Base-by-base conservation (phyloP, 2,797 vertebrate genomes). In the Lophius americanus region DNA sequence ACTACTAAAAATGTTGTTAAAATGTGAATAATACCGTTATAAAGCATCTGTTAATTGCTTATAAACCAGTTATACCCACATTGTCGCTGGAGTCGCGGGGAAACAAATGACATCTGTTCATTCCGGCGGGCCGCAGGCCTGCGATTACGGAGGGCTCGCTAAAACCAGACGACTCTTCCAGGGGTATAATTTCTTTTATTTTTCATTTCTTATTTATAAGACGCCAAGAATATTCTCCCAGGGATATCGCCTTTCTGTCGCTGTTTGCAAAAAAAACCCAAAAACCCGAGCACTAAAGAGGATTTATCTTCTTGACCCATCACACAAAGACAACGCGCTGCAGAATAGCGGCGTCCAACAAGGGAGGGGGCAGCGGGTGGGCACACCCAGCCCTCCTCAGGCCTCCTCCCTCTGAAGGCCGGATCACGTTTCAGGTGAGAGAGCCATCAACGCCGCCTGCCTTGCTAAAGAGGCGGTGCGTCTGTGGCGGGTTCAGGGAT, bases 221-320 rank as follows among this genome's bases (percentile, higher is more conserved):
- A 82, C 85, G 88, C 83, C 85, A 85, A 78, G 84, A 84, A 84
- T 85, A 78, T 83, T 73, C 85, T 91, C 86, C 84, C 87, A 89
- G 87, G 87, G 75, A 82, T 86, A 89, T 91, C 87, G 62, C 79
- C 88, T 89, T 85, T 83, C 85, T 60, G 63, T 73, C 67, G 70
- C 77, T 82, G 79, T 86, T 87, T 83, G 76, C 76, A 74, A 85
- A 86, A 85, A 7, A 60, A 79, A 1, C 23, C 23, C 23, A 23
- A 23, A 23, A 23, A 23, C 23, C 23, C 23, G 73, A 79, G 76
- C 67, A 23, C 23, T 23, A 51, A 69, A 78, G 81, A 78, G 79
- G 78, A 88, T 89, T 88, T 88, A 92, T 91, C 90, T 88, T 75
- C 70, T 82, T 87, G 84, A 89, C 82, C 85, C 83, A 84, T 90